Evolutionary conservation across 2,113 vertebrate species (phyloP).

Genomic region (Pardalotus punctatus): DNA sequence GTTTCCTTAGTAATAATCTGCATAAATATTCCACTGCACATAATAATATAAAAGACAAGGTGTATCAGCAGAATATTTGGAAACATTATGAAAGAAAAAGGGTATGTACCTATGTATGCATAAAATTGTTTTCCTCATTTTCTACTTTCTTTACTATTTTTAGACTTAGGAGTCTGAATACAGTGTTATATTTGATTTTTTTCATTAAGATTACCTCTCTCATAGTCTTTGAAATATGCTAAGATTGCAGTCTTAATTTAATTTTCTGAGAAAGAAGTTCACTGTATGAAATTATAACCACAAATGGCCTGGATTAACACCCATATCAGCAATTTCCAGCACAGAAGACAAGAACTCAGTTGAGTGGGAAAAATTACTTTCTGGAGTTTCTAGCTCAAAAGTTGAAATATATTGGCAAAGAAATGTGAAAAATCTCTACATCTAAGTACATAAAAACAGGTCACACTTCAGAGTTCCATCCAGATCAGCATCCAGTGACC

Average conservation of each 20-base stretch:
- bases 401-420: background rate
- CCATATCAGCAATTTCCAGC: background rate
- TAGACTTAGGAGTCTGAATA: background rate
- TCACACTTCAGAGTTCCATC: background rate
- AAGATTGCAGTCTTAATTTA: background rate
- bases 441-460: background rate
- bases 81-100: background rate
- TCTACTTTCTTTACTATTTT: background rate
- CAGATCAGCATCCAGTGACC: too few species aligned
- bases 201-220: background rate
- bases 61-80: background rate
- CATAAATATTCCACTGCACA: background rate
- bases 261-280: background rate
- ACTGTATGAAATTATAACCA: background rate
- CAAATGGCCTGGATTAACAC: background rate
- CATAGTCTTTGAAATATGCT: background rate
- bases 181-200: background rate
- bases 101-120: accelerated
- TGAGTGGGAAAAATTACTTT: background rate
- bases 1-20: background rate
- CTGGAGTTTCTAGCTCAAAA: background rate
- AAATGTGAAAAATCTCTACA: background rate
- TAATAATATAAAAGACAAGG: background rate
- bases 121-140: background rate
- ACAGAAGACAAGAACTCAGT: background rate